Base-by-base conservation (phyloP, 1,140 invertebrate species). In the Zaprionus taronus region DNA sequence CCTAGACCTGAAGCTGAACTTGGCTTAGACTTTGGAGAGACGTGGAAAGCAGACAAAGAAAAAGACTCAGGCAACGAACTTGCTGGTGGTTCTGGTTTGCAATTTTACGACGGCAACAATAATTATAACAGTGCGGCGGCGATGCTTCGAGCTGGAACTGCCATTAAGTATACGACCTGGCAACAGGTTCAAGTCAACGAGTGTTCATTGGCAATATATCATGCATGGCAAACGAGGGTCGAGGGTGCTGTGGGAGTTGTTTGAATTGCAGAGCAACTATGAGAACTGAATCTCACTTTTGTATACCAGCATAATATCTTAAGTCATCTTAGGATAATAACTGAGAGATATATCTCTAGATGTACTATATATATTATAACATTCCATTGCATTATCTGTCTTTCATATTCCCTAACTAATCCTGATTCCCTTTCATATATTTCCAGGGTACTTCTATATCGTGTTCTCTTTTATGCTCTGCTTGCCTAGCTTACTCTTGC, bases 111-210 rank as follows among this genome's bases (percentile, higher is more conserved):
- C 9, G 53, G 64, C 79, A 68, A 31, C 64, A 65, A 79, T 81
- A 75, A 80, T 80, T 74, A 85, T 75, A 81, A 76, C 57, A 81
- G 61, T 82, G 61, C 34, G 28, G 28, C 28, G 28, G 28, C 28
- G 28, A 31, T 31, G 28, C 2, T 7, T 7, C 28, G 11, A 12
- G 63, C 57, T 69, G 67, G 57, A 53, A 72, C 81, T 57, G 79
- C 41, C 72, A 69, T 56, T 68, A 70, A 56, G 72, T 74, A 69
- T 70, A 78, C 72, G 76, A 75, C 72, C 44, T 70, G 68, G 77
- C 56, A 47, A 44, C 64, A 63, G 63, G 22, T 55, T 41, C 61
- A 51, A 62, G 55, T 51, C 62, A 72, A 62, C 53, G 26, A 66
- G 66, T 55, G 41, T 26, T 24, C 61, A 26, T 11, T 11, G 51